A percentile compares a stretch with the other conserved stretches of the same genome.
Conservation (phyloP, 2,888 invertebrate species). For the Steromphala cineraria region DNA sequence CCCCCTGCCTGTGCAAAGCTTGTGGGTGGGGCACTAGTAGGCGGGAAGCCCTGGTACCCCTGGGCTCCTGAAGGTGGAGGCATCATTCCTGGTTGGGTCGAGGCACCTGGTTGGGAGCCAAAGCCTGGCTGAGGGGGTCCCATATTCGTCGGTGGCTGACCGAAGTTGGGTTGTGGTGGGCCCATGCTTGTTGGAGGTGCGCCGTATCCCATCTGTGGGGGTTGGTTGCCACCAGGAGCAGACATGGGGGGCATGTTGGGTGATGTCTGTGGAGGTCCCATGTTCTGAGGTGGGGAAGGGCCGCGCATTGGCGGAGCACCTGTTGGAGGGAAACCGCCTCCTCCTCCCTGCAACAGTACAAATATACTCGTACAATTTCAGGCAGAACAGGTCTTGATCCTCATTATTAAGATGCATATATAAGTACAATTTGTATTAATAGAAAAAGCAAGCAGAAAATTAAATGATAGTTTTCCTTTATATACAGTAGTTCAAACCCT, state of each 20-base stretch:
- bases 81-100: conserved; percentile 25
- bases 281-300: neutral
- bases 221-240: conserved; percentile 33
- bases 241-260: conserved; percentile 27
- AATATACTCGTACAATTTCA: neutral
- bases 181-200: conserved; percentile 16
- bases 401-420: too few relatives aligned
- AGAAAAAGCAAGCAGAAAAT: too few relatives aligned
- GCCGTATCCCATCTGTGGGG: conserved; percentile 31
- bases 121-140: conserved; percentile 10
- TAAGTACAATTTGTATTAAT: too few relatives aligned
- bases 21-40: conserved; percentile 15
- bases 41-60: conserved; percentile 15
- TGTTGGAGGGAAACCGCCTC: conserved; percentile 20
- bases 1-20: conserved; percentile 10
- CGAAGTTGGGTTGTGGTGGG: neutral
- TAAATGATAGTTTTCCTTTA: too few relatives aligned
- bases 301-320: neutral
- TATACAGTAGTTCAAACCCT: too few relatives aligned
- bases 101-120: conserved; percentile 24
- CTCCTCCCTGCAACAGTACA: neutral
- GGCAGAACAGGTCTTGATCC: too few relatives aligned
- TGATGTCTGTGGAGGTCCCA: conserved; percentile 21
- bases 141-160: conserved; percentile 23
- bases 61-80: conserved; percentile 21